Evolutionary conservation across 2,888 invertebrate genomes (phyloP).

Genomic region (Drosophila affinis): DNA sequence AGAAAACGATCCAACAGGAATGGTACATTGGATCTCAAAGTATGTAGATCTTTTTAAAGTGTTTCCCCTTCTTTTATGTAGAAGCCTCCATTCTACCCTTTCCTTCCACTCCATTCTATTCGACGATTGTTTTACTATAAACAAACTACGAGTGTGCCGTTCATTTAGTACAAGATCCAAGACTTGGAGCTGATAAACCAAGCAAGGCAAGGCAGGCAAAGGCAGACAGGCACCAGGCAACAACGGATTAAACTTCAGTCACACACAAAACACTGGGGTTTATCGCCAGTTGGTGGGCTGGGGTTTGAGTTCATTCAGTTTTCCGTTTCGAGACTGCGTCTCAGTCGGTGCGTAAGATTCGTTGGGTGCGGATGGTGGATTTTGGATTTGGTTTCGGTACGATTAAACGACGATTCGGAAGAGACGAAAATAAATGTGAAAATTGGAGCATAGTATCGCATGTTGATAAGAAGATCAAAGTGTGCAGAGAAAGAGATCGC

Average conservation of each 20-base stretch:
- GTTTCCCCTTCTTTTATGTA: neutral
- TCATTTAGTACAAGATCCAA: conserved; percentile 1
- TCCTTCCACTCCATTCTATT: neutral
- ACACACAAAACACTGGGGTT: conserved; percentile 8
- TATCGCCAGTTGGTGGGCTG: conserved; percentile 41
- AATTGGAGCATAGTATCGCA: conserved; percentile 32
- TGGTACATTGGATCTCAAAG: too few relatives aligned
- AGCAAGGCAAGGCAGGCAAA: neutral
- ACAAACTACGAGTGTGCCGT: neutral
- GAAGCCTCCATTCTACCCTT: neutral
- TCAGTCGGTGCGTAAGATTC: conserved; percentile 70
- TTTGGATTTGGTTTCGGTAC: conserved; percentile 12
- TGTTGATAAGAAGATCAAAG: conserved; percentile 51
- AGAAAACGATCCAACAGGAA: too few relatives aligned
- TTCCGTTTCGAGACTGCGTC: conserved; percentile 18
- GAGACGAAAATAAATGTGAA: conserved; percentile 25
- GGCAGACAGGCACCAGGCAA: conserved; percentile 56
- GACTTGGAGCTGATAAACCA: conserved; percentile 56
- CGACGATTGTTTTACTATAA: neutral
- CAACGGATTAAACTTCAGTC: conserved; percentile 56
- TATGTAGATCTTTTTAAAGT: too few relatives aligned
- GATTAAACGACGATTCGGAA: neutral
- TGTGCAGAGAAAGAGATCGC: conserved; percentile 4
- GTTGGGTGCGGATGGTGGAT: conserved; percentile 64
- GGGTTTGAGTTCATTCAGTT: conserved; percentile 54